Evolutionary conservation across 2,888 invertebrate species (phyloP).

Genomic region (Stenurella melanura): DNA sequence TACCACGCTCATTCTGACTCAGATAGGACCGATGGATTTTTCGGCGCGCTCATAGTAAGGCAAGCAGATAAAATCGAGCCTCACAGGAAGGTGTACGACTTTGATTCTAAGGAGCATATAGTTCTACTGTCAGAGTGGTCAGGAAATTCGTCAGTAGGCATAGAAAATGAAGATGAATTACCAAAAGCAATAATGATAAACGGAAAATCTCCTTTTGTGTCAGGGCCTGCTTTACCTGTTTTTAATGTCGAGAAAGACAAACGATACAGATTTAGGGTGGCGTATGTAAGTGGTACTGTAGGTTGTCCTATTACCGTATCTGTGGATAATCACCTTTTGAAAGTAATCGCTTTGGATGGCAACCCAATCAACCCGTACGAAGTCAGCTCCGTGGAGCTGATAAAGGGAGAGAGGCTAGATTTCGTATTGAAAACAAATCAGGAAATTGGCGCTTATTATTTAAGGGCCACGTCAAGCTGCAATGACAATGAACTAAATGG

Average conservation of each 20-base stretch:
- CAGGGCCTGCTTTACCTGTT: slow-evolving; percentile 60
- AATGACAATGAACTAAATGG: slow-evolving; percentile 75
- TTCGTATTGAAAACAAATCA: slow-evolving; percentile 81
- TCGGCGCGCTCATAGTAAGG: slow-evolving; percentile 83
- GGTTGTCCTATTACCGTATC: slow-evolving; percentile 82
- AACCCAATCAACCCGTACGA: slow-evolving; percentile 78
- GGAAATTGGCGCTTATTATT: slow-evolving; percentile 77
- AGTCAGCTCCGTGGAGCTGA: slow-evolving; percentile 77
- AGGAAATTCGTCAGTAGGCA: slow-evolving; percentile 71
- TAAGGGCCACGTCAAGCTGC: slow-evolving; percentile 76
- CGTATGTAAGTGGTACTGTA: slow-evolving; percentile 80
- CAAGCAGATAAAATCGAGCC: slow-evolving; percentile 79
- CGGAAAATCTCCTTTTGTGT: slow-evolving; percentile 76
- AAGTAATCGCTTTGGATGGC: slow-evolving; percentile 83
- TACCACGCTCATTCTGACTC: slow-evolving; percentile 84
- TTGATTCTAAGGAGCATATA: slow-evolving; percentile 82
- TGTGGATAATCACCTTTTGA: slow-evolving; percentile 80
- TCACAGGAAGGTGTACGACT: slow-evolving; percentile 79
- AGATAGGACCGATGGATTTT: slow-evolving; percentile 81
- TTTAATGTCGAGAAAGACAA: slow-evolving; percentile 78
- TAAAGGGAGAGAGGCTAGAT: slow-evolving; percentile 85
- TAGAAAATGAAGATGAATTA: slow-evolving; percentile 73
- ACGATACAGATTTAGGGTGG: slow-evolving; percentile 80
- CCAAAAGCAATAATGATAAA: slow-evolving; percentile 77
- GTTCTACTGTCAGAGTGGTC: slow-evolving; percentile 83